A percentile compares a stretch with the other conserved stretches of the same genome.
phyloP scores from a whole-genome alignment of 2,113 vertebrate genomes.

The Carassius auratus region DNA sequence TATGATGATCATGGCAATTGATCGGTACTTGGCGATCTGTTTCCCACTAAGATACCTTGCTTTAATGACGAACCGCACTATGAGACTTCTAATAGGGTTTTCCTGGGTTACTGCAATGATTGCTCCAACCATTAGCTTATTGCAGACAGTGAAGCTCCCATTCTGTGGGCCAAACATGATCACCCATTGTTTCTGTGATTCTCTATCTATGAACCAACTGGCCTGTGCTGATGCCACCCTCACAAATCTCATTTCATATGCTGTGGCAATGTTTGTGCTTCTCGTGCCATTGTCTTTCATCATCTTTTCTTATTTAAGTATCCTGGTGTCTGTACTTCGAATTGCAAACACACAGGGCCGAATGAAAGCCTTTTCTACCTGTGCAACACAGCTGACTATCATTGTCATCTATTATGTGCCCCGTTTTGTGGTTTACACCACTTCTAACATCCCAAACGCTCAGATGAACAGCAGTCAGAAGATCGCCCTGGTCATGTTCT shows the following conservation, averaged over 20 bases:
- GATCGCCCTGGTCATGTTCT: constrained; percentile 56
- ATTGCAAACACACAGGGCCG: constrained; percentile 57
- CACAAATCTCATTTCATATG: constrained; percentile 17
- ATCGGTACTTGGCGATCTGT: constrained; percentile 62
- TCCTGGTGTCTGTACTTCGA: constrained; percentile 56
- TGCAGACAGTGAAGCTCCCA: constrained; percentile 28
- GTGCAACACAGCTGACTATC: constrained; percentile 59
- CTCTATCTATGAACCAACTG: constrained; percentile 8
- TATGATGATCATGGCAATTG: constrained; percentile 62
- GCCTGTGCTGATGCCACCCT: constrained; percentile 42
- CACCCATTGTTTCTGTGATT: constrained; percentile 58
- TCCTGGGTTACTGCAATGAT: constrained; percentile 56
- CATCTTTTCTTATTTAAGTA: constrained; percentile 58
- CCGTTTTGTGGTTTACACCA: constrained; percentile 56
- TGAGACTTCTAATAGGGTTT: constrained; percentile 46
- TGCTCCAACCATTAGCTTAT: constrained; percentile 16
- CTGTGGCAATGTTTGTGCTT: constrained; percentile 56
- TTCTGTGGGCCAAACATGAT: constrained; percentile 61
- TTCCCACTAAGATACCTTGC: constrained; percentile 60
- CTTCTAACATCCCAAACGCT: constrained; percentile 31
- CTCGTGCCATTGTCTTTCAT: constrained; percentile 58
- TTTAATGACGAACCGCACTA: constrained; percentile 54
- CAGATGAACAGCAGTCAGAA: constrained; percentile 41
- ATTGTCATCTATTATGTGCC: constrained; percentile 59
- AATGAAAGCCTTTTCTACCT: constrained; percentile 61